These are phyloP conservation scores for Anthopleura sola DNA, from an alignment of 64 coral and sea anemone species.

Conservation along the genomic window DNA sequence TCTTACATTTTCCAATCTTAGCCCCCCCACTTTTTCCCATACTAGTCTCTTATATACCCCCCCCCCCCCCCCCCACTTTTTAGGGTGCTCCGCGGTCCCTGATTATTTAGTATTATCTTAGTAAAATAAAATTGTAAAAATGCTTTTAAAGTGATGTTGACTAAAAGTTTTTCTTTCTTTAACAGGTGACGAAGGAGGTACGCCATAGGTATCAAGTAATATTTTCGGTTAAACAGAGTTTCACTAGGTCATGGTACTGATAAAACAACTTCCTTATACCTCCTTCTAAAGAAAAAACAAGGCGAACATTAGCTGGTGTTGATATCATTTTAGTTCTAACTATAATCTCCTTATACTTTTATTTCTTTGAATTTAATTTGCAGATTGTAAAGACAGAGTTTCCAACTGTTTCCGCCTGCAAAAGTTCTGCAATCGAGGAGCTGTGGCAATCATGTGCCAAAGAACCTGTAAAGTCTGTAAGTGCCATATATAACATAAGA, in stretches of 20 bases:
- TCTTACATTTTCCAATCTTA: no score
- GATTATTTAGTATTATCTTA: no score
- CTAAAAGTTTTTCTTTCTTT: background rate
- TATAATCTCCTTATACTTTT: background rate
- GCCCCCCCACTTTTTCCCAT: no score
- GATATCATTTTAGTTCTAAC: no score
- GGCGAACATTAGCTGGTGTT: background rate
- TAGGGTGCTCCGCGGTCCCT: no score
- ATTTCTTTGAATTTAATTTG: background rate
- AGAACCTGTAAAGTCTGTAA: conserved; percentile 11
- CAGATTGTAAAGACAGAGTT: background rate
- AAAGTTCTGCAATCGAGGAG: background rate
- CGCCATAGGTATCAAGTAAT: background rate
- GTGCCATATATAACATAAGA: background rate
- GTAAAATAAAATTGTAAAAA: no score
- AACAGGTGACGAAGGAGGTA: background rate
- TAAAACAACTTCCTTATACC: no score
- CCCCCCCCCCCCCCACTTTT: no score
- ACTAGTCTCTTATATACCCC: no score
- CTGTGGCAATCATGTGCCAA: background rate
- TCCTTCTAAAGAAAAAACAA: no score
- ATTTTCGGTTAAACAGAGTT: background rate
- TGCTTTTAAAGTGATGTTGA: background rate
- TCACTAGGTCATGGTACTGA: no score
- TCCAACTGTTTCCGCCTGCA: background rate